phyloP scores from a whole-genome alignment of 2,113 vertebrate species.

The Cichladusa arquata region DNA sequence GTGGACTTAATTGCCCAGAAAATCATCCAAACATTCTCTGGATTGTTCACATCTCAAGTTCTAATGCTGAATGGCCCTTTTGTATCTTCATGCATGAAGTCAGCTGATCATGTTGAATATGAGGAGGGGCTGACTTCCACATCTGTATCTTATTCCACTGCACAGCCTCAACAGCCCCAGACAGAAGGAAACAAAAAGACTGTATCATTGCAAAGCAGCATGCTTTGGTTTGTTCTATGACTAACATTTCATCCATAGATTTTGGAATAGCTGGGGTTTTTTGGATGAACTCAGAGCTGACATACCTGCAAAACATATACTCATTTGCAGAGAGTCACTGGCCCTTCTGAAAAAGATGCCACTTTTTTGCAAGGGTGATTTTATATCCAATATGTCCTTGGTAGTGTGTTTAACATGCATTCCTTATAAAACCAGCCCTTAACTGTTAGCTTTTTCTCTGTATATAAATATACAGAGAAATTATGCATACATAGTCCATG shows the following conservation, averaged over 20 bases:
- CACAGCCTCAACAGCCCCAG: background rate
- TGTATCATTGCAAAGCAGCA: background rate
- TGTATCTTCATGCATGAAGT: background rate
- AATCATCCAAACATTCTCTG: background rate
- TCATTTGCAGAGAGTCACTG: background rate
- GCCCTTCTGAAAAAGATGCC: background rate
- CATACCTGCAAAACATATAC: background rate
- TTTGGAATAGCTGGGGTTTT: background rate
- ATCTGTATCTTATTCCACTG: background rate
- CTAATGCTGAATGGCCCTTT: background rate
- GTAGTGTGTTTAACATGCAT: background rate
- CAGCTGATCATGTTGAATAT: background rate
- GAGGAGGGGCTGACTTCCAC: background rate
- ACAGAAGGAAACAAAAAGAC: background rate
- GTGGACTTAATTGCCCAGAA: background rate
- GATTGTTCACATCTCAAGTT: background rate
- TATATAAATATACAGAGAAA: background rate
- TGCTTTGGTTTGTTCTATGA: background rate
- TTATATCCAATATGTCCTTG: background rate
- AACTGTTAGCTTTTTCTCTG: background rate
- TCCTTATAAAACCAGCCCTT: background rate
- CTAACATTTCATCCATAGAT: background rate
- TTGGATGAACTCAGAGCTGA: background rate
- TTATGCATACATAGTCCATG: background rate
- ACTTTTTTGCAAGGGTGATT: background rate